These are phyloP conservation scores for Echinarachnius parma DNA, from an alignment of 53 echinoderm and acorn worm genomes.

Conservation along the genomic window DNA sequence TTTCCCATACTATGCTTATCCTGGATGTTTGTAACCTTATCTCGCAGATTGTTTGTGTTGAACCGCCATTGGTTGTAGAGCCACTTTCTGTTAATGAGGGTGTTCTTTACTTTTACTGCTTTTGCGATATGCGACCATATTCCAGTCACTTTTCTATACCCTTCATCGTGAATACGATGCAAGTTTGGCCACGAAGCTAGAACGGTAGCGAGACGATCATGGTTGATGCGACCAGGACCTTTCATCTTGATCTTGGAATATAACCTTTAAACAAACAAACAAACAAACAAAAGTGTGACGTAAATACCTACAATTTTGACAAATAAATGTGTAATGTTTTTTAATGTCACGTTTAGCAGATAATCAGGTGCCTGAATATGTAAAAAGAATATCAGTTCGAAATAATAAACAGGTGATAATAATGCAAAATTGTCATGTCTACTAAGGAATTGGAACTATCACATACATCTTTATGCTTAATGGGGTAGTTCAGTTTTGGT, in stretches of 20 bases:
- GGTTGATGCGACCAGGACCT: background rate
- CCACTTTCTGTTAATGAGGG: slow-evolving; percentile 24
- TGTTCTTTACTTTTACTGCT: slow-evolving; percentile 17
- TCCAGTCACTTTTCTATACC: slow-evolving; percentile 4
- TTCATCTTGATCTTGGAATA: background rate
- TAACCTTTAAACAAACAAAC: too few relatives aligned
- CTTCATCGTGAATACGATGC: slow-evolving; percentile 4
- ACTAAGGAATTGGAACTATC: too few relatives aligned
- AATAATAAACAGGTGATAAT: too few relatives aligned
- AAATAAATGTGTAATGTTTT: too few relatives aligned
- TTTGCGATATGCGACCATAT: slow-evolving; percentile 12
- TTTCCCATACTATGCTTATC: background rate
- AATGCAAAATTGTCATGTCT: too few relatives aligned
- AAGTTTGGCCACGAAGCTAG: background rate
- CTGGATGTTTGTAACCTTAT: background rate
- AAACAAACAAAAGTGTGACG: too few relatives aligned
- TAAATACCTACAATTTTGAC: too few relatives aligned
- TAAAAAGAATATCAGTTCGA: too few relatives aligned
- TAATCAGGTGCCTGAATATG: too few relatives aligned
- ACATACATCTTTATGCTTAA: too few relatives aligned
- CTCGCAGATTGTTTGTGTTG: background rate
- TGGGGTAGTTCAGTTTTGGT: too few relatives aligned
- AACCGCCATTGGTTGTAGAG: slow-evolving; percentile 26
- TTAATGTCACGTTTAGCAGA: too few relatives aligned
- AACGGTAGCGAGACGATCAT: background rate